phyloP scores from a whole-genome alignment of 1,140 invertebrate genomes.

The Leptopilina boulardi region DNA sequence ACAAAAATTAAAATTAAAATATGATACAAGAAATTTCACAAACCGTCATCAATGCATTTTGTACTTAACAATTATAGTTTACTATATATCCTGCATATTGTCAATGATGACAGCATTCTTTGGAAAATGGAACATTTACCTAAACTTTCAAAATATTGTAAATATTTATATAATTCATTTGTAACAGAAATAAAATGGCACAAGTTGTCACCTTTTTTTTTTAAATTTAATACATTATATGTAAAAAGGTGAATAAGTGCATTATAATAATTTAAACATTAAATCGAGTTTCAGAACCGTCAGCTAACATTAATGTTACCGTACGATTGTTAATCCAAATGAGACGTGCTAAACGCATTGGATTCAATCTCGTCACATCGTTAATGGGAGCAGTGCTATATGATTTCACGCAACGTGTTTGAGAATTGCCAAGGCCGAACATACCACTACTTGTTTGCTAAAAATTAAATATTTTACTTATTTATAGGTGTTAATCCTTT shows the following conservation, averaged over 20 bases:
- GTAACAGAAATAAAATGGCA: constrained; percentile 11
- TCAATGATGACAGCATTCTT: constrained; percentile 3
- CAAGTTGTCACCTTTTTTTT: background rate
- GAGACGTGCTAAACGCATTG: constrained; percentile 89
- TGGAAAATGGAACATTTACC: background rate
- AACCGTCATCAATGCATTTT: constrained; percentile 4
- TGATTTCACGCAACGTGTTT: constrained; percentile 94
- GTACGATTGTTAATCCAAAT: constrained; percentile 95
- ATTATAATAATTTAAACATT: constrained; percentile 81
- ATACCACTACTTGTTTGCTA: constrained; percentile 85
- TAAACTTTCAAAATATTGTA: background rate
- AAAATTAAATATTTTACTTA: constrained; percentile 55
- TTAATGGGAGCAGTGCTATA: constrained; percentile 94
- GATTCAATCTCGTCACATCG: constrained; percentile 90
- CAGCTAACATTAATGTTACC: constrained; percentile 94
- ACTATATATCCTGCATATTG: constrained; percentile 22
- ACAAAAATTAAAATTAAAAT: background rate
- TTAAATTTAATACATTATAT: background rate
- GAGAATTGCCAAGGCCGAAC: constrained; percentile 93
- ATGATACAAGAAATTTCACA: constrained; percentile 4
- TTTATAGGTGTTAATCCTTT: too few species aligned
- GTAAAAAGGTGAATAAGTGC: background rate
- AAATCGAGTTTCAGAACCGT: constrained; percentile 93
- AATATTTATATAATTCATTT: background rate
- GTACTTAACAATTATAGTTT: constrained; percentile 20